Conservation (phyloP, 2,888 invertebrate genomes). For the Agrochola lota region DNA sequence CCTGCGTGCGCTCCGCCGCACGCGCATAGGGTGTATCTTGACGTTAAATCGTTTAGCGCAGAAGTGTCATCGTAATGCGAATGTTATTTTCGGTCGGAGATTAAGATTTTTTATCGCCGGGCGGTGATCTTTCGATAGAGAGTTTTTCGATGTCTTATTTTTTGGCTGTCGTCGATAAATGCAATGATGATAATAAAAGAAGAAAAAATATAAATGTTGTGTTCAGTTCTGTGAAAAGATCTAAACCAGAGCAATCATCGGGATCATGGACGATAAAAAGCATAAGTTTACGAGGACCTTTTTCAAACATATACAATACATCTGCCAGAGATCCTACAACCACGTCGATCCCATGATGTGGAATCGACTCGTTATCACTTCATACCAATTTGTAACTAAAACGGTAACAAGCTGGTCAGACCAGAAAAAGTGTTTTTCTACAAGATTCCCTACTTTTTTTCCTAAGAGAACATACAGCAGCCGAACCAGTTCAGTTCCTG, state of each 20-base stretch:
- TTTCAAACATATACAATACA: slow-evolving; percentile 3
- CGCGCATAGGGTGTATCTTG: slow-evolving; percentile 70
- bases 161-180: slow-evolving; percentile 12
- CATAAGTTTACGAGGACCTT: slow-evolving; percentile 19
- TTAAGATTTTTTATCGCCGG: slow-evolving; percentile 46
- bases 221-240: slow-evolving; percentile 28
- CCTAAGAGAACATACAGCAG: slow-evolving; percentile 63
- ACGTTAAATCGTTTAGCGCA: slow-evolving; percentile 71
- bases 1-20: slow-evolving; percentile 77
- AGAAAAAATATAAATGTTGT: not conserved
- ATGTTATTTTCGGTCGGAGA: slow-evolving; percentile 52
- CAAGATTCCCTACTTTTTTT: slow-evolving; percentile 64
- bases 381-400: slow-evolving; percentile 63
- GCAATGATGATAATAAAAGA: not conserved
- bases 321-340: slow-evolving; percentile 27
- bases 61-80: slow-evolving; percentile 56
- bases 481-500: slow-evolving; percentile 78
- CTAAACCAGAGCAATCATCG: not conserved
- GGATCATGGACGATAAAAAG: slow-evolving; percentile 6
- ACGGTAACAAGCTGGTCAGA: slow-evolving; percentile 57
- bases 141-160: slow-evolving; percentile 13
- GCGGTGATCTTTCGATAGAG: slow-evolving; percentile 30
- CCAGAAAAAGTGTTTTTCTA: slow-evolving; percentile 64
- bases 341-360: slow-evolving; percentile 27
- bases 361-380: slow-evolving; percentile 47